A percentile compares a stretch with the other conserved stretches of the same genome.
Evolutionary conservation across 2,888 invertebrate genomes (phyloP).

Genomic region (Cetonia aurata): DNA sequence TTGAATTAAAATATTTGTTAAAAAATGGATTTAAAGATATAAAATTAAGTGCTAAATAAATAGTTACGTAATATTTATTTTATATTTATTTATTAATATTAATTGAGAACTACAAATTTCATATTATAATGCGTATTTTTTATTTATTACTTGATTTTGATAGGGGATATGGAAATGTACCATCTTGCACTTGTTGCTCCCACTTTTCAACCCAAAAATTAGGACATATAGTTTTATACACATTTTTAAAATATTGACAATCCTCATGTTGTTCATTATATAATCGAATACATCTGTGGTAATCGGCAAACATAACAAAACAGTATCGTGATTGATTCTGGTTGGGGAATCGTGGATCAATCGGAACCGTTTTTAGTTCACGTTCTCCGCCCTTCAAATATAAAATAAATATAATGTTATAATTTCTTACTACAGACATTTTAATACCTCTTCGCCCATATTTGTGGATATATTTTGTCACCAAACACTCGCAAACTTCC

Average conservation of each 20-base stretch:
- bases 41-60: conserved; percentile 8
- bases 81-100: conserved; percentile 25
- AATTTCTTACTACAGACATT: background rate
- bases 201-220: conserved; percentile 73
- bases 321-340: conserved; percentile 82
- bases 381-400: conserved; percentile 17
- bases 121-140: background rate
- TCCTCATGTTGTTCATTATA: conserved; percentile 62
- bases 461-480: conserved; percentile 13
- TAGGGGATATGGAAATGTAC: conserved; percentile 69
- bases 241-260: conserved; percentile 75
- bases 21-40: background rate
- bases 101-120: conserved; percentile 26
- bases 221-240: conserved; percentile 73
- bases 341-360: conserved; percentile 95
- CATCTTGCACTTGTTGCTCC: conserved; percentile 71
- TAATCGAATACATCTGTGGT: conserved; percentile 54
- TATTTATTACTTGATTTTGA: conserved; percentile 45
- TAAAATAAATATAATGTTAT: background rate
- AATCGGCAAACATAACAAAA: conserved; percentile 55
- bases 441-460: conserved; percentile 33
- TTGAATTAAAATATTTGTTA: background rate
- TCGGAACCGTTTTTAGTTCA: conserved; percentile 77
- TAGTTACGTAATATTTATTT: background rate
- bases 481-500: background rate